phyloP scores from a whole-genome alignment of 2,888 invertebrate genomes.

The Cartodere bifasciata region DNA sequence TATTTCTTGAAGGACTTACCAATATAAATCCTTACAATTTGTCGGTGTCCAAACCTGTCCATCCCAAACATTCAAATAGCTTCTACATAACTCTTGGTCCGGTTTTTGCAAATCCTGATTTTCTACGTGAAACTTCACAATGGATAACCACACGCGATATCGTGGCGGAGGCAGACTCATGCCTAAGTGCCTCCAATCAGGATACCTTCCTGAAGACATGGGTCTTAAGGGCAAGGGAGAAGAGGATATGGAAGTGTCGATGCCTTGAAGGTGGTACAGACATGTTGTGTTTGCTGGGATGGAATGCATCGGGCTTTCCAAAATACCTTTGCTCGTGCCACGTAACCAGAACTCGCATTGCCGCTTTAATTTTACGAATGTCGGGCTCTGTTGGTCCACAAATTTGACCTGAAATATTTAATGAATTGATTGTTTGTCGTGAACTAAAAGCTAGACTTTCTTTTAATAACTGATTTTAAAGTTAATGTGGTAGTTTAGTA shows the following conservation, averaged over 20 bases:
- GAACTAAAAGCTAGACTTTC: no score
- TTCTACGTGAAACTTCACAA: constrained; percentile 73
- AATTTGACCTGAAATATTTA: constrained; percentile 62
- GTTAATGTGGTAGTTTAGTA: no score
- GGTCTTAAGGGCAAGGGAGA: constrained; percentile 43
- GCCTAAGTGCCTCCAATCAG: constrained; percentile 39
- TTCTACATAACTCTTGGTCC: constrained; percentile 66
- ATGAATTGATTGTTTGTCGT: no score
- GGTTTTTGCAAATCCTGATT: constrained; percentile 51
- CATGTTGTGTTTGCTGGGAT: constrained; percentile 81
- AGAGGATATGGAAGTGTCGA: constrained; percentile 41
- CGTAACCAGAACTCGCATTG: constrained; percentile 78
- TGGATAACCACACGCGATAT: constrained; percentile 75
- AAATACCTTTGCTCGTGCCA: constrained; percentile 63
- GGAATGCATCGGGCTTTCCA: constrained; percentile 76
- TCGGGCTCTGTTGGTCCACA: constrained; percentile 71
- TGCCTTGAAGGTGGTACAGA: constrained; percentile 67
- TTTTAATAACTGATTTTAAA: no score
- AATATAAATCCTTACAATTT: constrained; percentile 68
- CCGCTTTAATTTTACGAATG: constrained; percentile 73
- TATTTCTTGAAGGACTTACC: no score
- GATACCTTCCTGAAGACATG: constrained; percentile 39
- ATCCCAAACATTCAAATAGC: constrained; percentile 79
- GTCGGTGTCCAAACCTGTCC: constrained; percentile 66
- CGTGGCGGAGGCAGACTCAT: constrained; percentile 47